phyloP scores from a whole-genome alignment of 2,888 invertebrate species.

The Hirtodrosophila trivittata region DNA sequence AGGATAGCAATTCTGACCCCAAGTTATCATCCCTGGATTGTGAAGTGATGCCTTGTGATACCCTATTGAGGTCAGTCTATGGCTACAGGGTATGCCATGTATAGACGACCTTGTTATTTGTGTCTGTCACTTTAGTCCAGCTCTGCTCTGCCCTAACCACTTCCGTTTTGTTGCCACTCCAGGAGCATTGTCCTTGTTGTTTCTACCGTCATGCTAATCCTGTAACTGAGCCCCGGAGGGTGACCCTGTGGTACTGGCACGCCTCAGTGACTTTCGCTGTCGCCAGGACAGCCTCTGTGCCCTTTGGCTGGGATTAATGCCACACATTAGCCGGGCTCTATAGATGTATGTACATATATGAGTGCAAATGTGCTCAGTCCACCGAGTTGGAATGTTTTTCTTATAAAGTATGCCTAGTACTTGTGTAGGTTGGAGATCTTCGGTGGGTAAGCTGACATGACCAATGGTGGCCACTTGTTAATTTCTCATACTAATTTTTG shows the following conservation, averaged over 20 bases:
- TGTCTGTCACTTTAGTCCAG: constrained; percentile 49
- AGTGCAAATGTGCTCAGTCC: neutral
- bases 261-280: constrained; percentile 54
- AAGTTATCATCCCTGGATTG: too few species aligned
- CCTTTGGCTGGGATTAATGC: constrained; percentile 63
- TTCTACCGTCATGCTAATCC: constrained; percentile 62
- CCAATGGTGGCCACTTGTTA: constrained; percentile 76
- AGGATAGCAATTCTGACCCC: too few species aligned
- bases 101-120: constrained; percentile 49
- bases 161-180: constrained; percentile 32
- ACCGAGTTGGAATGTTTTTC: constrained; percentile 26
- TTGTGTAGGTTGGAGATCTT: constrained; percentile 41
- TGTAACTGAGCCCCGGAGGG: constrained; percentile 60
- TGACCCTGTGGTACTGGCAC: constrained; percentile 35
- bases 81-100: constrained; percentile 3
- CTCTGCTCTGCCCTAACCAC: constrained; percentile 34
- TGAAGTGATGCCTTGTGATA: too few species aligned
- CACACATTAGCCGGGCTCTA: constrained; percentile 66
- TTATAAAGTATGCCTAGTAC: constrained; percentile 41
- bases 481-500: constrained; percentile 71
- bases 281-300: constrained; percentile 22
- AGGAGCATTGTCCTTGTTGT: constrained; percentile 34
- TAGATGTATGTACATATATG: constrained; percentile 22
- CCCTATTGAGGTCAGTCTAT: too few species aligned
- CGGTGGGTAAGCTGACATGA: constrained; percentile 72